Conservation (phyloP, 2,797 vertebrate genomes). For the Danio albolineatus region DNA sequence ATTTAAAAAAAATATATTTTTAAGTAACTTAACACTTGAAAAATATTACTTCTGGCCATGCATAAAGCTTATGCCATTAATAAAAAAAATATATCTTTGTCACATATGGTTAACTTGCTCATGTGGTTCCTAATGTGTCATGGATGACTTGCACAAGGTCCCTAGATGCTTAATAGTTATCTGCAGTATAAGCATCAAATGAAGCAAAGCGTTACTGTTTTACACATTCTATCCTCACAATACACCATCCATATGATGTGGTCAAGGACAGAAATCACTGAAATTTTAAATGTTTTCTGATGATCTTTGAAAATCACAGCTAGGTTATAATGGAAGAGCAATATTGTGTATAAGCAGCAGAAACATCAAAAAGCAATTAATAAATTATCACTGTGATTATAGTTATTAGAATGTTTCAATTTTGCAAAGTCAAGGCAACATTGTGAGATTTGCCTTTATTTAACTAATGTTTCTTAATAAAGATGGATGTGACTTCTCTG, state of each 20-base stretch:
- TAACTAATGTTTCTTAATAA: background rate
- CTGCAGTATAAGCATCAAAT: conserved; percentile 53
- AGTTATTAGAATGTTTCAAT: background rate
- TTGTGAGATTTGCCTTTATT: background rate
- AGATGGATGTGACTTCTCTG: too few species aligned
- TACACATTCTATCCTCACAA: conserved; percentile 32
- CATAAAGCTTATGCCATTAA: conserved; percentile 31
- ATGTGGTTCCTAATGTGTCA: conserved; percentile 31
- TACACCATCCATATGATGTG: conserved; percentile 60
- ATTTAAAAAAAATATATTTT: background rate
- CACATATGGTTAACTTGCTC: conserved; percentile 48
- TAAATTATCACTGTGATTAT: background rate
- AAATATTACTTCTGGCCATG: background rate
- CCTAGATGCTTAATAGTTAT: conserved; percentile 11
- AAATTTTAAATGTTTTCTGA: background rate
- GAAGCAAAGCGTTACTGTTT: conserved; percentile 48
- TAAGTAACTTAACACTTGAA: too few species aligned
- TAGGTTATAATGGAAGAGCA: background rate
- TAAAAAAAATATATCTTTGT: conserved; percentile 19
- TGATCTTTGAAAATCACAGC: background rate
- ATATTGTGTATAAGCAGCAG: background rate
- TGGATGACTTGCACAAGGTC: conserved; percentile 16
- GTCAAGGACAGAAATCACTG: background rate
- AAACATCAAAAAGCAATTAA: background rate
- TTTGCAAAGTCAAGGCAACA: background rate